A percentile compares a stretch with the other conserved stretches of the same genome.
Evolutionary conservation across 2,113 vertebrate genomes (phyloP).

Genomic region (Caracal caracal): DNA sequence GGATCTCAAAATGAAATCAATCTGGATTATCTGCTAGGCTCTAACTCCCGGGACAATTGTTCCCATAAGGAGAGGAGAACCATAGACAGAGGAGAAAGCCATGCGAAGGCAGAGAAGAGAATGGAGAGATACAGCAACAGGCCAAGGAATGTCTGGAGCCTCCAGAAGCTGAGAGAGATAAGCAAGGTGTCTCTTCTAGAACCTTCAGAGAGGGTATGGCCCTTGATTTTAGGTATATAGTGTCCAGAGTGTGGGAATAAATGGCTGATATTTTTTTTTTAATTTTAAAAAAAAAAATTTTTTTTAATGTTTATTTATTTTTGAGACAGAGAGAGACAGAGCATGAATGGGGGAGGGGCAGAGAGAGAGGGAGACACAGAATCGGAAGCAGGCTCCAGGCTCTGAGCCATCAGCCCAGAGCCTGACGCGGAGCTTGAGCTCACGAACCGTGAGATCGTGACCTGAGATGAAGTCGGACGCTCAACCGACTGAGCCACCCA

Average conservation of each 20-base stretch:
- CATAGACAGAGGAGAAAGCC: background rate
- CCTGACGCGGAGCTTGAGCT: fast-evolving
- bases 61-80: background rate
- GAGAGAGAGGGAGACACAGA: too few relatives aligned
- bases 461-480: too few relatives aligned
- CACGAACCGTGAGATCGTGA: too few relatives aligned
- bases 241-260: background rate
- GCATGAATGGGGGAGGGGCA: too few relatives aligned
- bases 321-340: too few relatives aligned
- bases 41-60: background rate
- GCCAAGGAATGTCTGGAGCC: background rate
- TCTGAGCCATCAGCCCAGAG: too few relatives aligned
- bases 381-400: too few relatives aligned
- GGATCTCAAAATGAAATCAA: background rate
- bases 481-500: too few relatives aligned
- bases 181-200: background rate
- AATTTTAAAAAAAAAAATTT: too few relatives aligned
- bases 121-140: fast-evolving
- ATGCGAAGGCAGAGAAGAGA: background rate
- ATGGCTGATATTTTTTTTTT: background rate
- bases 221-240: background rate
- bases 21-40: background rate
- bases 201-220: too few relatives aligned
- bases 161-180: background rate
- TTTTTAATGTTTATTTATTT: too few relatives aligned